These are phyloP conservation scores for Torymus auratus DNA, from an alignment of 2,888 invertebrate species.

Conservation along the genomic window DNA sequence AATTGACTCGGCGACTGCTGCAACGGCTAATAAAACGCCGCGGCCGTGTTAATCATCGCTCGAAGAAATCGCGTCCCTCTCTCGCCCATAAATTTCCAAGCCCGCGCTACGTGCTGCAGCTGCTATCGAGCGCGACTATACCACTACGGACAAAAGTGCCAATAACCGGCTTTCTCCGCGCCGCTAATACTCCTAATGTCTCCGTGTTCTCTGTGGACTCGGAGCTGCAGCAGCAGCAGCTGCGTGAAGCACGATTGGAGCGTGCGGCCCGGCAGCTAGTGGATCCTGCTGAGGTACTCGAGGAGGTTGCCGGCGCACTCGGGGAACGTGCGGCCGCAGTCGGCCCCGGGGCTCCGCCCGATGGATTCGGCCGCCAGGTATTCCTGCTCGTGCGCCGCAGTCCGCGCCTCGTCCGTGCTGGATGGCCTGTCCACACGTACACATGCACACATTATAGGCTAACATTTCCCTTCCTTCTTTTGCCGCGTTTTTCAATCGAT, in stretches of 20 bases:
- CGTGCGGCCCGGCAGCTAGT: not conserved
- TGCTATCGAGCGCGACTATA: slow-evolving; percentile 66
- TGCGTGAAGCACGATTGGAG: not conserved
- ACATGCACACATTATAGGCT: not conserved
- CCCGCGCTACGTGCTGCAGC: slow-evolving; percentile 65
- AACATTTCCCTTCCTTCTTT: slow-evolving; percentile 1
- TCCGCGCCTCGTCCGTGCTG: slow-evolving; percentile 63
- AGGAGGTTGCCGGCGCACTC: slow-evolving; percentile 68
- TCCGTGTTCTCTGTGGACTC: too few species aligned
- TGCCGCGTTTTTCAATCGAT: not conserved
- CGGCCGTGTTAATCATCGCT: slow-evolving; percentile 34
- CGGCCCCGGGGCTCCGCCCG: slow-evolving; percentile 60
- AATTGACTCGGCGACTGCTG: too few species aligned
- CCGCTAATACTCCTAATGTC: too few species aligned
- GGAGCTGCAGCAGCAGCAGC: too few species aligned
- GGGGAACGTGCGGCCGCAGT: slow-evolving; percentile 51
- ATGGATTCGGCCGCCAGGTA: slow-evolving; percentile 70
- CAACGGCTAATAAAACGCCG: not conserved
- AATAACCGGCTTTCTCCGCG: slow-evolving; percentile 64
- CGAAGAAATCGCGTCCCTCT: not conserved
- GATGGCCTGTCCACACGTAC: slow-evolving; percentile 67
- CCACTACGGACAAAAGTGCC: slow-evolving; percentile 67
- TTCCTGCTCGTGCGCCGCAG: slow-evolving; percentile 65
- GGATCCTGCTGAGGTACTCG: slow-evolving; percentile 69
- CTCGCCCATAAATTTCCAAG: slow-evolving; percentile 25